Conservation (phyloP, 2,797 vertebrate species). For the Leptatherina wallacei region DNA sequence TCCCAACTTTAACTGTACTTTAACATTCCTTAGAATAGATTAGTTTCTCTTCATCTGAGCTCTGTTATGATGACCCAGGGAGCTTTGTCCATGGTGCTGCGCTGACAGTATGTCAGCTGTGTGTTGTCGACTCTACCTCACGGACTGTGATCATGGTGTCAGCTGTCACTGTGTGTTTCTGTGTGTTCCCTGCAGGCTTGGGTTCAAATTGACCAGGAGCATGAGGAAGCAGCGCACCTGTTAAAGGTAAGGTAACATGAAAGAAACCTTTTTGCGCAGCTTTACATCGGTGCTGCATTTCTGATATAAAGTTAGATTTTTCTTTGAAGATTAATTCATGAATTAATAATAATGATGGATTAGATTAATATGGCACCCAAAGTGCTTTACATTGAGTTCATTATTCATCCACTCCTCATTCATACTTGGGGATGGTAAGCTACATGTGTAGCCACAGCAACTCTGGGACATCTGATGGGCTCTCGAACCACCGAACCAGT, state of each 20-base stretch:
- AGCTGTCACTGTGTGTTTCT: constrained; percentile 68
- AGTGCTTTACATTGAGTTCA: no score
- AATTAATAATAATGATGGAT: background rate
- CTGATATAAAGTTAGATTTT: background rate
- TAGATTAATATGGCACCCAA: no score
- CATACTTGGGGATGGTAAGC: no score
- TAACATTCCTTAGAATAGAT: constrained; percentile 23
- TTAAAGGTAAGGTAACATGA: constrained; percentile 85
- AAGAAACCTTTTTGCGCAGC: background rate
- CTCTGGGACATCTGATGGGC: no score
- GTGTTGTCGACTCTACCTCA: constrained; percentile 46
- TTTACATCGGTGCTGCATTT: background rate
- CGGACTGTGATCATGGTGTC: constrained; percentile 63
- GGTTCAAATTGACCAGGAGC: constrained; percentile 90
- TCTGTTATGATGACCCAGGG: constrained; percentile 49
- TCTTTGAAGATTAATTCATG: background rate
- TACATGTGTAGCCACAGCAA: no score
- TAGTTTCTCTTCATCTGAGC: constrained; percentile 36
- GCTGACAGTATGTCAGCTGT: constrained; percentile 65
- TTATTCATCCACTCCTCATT: no score
- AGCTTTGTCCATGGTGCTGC: constrained; percentile 41
- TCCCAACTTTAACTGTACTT: background rate
- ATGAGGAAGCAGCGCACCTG: constrained; percentile 89
- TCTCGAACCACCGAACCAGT: no score
- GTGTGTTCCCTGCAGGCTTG: constrained; percentile 82